phyloP scores from a whole-genome alignment of 1,140 invertebrate genomes.

The Varroa destructor region DNA sequence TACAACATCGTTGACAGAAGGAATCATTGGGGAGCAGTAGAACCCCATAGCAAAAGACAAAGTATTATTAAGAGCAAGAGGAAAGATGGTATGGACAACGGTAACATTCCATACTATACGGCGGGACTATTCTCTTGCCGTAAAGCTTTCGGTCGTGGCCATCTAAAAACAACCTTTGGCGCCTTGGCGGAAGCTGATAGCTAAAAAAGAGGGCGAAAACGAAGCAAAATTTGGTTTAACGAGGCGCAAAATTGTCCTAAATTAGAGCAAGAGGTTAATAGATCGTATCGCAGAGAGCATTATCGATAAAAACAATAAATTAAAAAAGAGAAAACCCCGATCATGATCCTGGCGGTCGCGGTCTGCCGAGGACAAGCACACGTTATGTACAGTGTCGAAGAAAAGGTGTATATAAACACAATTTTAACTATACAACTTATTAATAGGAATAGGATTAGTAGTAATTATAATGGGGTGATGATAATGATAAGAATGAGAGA shows the following conservation, averaged over 20 bases:
- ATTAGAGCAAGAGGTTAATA: background rate
- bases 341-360: background rate
- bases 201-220: background rate
- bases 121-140: background rate
- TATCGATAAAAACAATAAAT: background rate
- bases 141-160: background rate
- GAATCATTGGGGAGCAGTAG: too few species aligned
- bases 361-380: constrained; percentile 1
- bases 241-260: background rate
- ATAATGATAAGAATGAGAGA: too few species aligned
- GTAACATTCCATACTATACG: background rate
- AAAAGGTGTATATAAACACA: constrained; percentile 27
- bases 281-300: too few species aligned
- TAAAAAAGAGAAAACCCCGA: background rate
- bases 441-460: too few species aligned
- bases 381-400: constrained; percentile 27
- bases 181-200: constrained; percentile 1
- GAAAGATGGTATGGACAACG: background rate
- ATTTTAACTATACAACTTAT: background rate
- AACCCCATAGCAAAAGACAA: too few species aligned
- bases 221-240: background rate
- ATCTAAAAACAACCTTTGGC: background rate
- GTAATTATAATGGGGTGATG: too few species aligned
- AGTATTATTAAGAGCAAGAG: too few species aligned
- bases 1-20: too few species aligned